Base-by-base conservation (phyloP, 1,140 invertebrate species). In the Drosophila watanabei region DNA sequence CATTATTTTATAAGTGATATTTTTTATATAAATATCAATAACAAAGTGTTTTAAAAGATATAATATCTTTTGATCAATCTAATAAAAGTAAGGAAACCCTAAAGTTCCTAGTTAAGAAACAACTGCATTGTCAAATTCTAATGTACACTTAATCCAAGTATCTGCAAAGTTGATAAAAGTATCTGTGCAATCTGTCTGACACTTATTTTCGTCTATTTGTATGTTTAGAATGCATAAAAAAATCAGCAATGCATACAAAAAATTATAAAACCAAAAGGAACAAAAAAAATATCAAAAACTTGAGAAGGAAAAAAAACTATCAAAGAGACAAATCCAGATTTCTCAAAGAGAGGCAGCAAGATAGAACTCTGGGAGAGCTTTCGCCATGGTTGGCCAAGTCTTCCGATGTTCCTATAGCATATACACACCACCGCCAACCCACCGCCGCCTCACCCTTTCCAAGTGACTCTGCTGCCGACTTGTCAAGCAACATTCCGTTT, bases 401-500 rank as follows among this genome's bases (percentile, higher is more conserved):
- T 72, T 70, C 62, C 66, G 43, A 57, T 78, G 51, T 56, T 68
- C 63, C 33, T 69, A 65, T 68, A n/a, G 62, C 48, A 66, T 6
- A 43, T 18, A 41, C 37, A 60, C 20, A n/a, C 28, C 24, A 48
- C 33, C n/a, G 24, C 57, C 62, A 30, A 0, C 52, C 18, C 41
- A 59, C 41, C 24, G 58, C 33, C 18, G 7, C 14, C 37, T 18
- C 33, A 30, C 54, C 62, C 63, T 37, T 39, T 65, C 75, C 51
- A 66, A 63, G 46, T 68, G 58, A 68, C 78, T 63, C 48, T 75
- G 79, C 61, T 58, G 79, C 64, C 57, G 82, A 86, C 79, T 86
- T 86, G 83, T 86, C 83, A 86, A 86, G 79, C 83, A 82, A 69
- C 83, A 86, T 86, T 86, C 82, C 82, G 65, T 79, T 79, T 81